Conservation (phyloP, 2,113 vertebrate genomes). For the Xiphorhynchus elegans region DNA sequence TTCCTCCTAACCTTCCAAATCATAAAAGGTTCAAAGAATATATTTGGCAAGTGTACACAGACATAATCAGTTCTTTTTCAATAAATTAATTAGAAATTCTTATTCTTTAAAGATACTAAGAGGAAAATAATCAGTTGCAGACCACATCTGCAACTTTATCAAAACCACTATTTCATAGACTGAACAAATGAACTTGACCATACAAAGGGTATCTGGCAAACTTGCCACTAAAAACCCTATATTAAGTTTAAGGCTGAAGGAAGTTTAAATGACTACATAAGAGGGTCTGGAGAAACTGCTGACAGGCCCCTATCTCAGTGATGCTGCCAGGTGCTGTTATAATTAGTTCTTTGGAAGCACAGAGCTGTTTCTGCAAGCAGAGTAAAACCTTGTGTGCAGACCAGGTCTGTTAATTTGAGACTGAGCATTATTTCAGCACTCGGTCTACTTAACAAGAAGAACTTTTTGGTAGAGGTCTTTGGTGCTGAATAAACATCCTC, state of each 20-base stretch:
- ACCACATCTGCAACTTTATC: neutral
- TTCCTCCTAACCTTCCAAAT: neutral
- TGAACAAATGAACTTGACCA: neutral
- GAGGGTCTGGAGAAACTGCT: constrained; percentile 30
- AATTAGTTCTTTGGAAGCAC: constrained; percentile 37
- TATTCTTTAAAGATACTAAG: neutral
- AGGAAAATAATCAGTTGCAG: neutral
- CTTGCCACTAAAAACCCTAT: neutral
- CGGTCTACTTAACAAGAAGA: neutral
- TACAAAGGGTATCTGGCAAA: neutral
- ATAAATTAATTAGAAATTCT: neutral
- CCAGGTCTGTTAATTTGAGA: constrained; percentile 1
- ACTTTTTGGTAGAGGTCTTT: neutral
- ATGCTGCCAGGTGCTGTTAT: constrained; percentile 39
- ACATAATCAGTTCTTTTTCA: neutral
- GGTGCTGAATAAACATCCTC: neutral
- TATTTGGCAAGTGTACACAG: neutral
- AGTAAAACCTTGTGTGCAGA: neutral
- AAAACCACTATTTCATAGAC: neutral
- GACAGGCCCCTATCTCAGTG: neutral
- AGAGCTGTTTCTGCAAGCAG: constrained; percentile 28
- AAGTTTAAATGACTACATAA: neutral
- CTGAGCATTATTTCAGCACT: neutral
- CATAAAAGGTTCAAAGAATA: neutral
- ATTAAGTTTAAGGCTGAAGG: neutral